Evolutionary conservation across 64 coral and sea anemone genomes (phyloP).

Genomic region (Orbicella faveolata): DNA sequence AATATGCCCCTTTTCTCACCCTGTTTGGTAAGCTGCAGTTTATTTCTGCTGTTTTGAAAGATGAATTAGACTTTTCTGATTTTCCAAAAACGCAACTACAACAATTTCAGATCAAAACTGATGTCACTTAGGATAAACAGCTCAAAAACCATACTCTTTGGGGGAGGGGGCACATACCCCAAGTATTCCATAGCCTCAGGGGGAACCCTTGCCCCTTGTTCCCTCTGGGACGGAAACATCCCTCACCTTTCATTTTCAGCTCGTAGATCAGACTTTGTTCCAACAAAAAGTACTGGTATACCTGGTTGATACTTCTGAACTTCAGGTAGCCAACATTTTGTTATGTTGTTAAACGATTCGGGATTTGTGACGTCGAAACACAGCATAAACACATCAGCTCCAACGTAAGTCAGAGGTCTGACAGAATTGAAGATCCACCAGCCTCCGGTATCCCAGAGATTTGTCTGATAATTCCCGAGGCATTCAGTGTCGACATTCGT

Average conservation of each 20-base stretch:
- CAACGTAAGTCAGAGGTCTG: slow-evolving; percentile 50
- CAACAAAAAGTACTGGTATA: slow-evolving; percentile 51
- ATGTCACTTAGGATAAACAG: too few species aligned
- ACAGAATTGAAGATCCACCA: background rate
- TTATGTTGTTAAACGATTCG: slow-evolving; percentile 57
- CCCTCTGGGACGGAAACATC: too few species aligned
- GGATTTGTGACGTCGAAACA: slow-evolving; percentile 63
- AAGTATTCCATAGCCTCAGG: too few species aligned
- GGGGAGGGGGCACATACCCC: too few species aligned
- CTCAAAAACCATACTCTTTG: too few species aligned
- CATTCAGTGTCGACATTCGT: slow-evolving; percentile 22
- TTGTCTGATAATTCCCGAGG: slow-evolving; percentile 34
- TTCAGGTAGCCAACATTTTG: slow-evolving; percentile 51
- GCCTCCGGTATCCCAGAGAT: slow-evolving; percentile 57
- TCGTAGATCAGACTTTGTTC: slow-evolving; percentile 48
- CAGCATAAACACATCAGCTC: slow-evolving; percentile 50
- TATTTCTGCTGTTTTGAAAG: too few species aligned
- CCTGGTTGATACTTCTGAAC: slow-evolving; percentile 17
- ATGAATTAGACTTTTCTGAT: too few species aligned
- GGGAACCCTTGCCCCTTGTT: too few species aligned
- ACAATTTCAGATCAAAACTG: too few species aligned
- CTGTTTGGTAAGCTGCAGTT: too few species aligned
- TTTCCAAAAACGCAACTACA: too few species aligned
- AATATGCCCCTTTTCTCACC: too few species aligned
- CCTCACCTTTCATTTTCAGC: background rate